Evolutionary conservation across 2,113 vertebrate genomes (phyloP), one percentile per base, ranked within the genome.

Genomic region (Phalacrocorax aristotelis): DNA sequence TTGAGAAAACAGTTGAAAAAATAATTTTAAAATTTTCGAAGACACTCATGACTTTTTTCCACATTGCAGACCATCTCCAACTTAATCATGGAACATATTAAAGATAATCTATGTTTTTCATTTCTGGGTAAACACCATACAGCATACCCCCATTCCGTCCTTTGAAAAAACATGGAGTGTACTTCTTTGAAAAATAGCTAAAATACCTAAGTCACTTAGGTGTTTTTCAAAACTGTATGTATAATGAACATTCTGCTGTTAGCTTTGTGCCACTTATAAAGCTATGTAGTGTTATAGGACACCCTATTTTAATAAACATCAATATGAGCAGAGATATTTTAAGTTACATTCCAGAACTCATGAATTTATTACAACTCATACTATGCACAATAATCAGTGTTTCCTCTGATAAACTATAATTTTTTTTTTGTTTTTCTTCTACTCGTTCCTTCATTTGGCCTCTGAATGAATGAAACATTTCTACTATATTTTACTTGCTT

Each of bases 281-380:
- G 94, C 87, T 91, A 83, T 81, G 70, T 70, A 95, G 70, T 95
- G 78, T 96, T 85, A 83, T 10, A 93, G 66, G 84, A 76, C 26
- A 78, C 19, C 26, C 19, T 93, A 94, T 72, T 84, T 91, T 82
- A 91, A 85, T 78, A 96, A 87, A 95, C 94, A 80, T 83, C 68
- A 91, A 91, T 74, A 96, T 87, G 66, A 94, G 78, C 70, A 96
- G 40, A 97, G 65, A 87, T 82, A 95, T 40, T 96, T 96, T 95
- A 97, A 96, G n/a, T 95, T 96, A 97, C 79, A 93, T 95, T 89
- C 80, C 92, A 89, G 70, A 93, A 87, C 55, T 57, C 69, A 93
- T 86, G 51, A 87, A 95, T 93, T 95, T 95, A 96, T 97, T 94
- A 96, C 94, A 97, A 91, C 90, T 93, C 54, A 54, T 77, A 93